Evolutionary conservation across 2,797 vertebrate genomes (phyloP), one percentile per base, ranked within the genome.

Genomic region (Mycteria americana): DNA sequence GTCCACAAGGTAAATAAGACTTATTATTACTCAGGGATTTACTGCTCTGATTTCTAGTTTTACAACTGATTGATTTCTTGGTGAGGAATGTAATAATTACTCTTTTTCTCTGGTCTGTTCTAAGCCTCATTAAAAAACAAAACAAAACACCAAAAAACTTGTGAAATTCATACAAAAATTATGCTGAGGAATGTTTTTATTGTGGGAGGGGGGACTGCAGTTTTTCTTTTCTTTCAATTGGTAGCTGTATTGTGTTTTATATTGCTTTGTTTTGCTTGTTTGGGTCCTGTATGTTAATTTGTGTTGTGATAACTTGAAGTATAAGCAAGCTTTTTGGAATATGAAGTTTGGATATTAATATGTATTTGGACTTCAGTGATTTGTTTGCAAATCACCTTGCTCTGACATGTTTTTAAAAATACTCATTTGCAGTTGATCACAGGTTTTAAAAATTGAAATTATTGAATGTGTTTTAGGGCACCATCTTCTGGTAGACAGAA

Each of bases 401-500:
- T 64, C 65, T 62, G 67, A 67, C 13, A 4, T 41, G 50, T 35
- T 62, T 76, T 88, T 76, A 10, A 11, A 69, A 92, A 75, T 41
- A 56, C 33, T 67, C 4, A 7, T 65, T 87, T 54, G 56, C 60
- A 74, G 68, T 24, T 62, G n/a, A 64, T 67, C 7, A 3, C n/a
- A 35, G 70, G 43, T 59, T 73, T 63, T 85, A 46, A 64, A 69
- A 81, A 13, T 9, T 50, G 30, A 10, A 39, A 31, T 63, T 67
- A n/a, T 4, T 35, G 68, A 37, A 16, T 8, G 45, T 62, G 79
- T 97, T 96, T 81, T 95, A 95, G 93, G 73, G 92, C 92, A 91
- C 96, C 96, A 94, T 81, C 97, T 97, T 45, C 95, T 96, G 96
- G 97, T 50, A 85, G 79, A 41, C 62, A 76, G 60, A 37, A 53